Conservation (phyloP, 2,888 invertebrate species). For the Drosophila prostipennis region DNA sequence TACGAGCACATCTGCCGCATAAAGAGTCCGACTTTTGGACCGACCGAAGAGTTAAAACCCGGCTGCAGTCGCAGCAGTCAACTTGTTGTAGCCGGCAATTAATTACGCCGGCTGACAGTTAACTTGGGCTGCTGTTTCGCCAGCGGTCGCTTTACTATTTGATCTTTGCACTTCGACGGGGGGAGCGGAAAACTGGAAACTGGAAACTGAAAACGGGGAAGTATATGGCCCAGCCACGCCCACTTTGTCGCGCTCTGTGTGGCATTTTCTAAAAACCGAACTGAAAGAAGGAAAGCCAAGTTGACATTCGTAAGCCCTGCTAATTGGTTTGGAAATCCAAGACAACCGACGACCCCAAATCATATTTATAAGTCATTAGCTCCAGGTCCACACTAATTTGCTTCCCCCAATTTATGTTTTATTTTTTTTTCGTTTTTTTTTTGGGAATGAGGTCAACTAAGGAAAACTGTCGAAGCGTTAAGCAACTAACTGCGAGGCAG, state of each 20-base stretch:
- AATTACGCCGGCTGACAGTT: conserved; percentile 76
- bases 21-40: conserved; percentile 60
- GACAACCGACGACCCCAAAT: conserved; percentile 23
- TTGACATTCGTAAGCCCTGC: conserved; percentile 60
- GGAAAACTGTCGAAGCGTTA: conserved; percentile 76
- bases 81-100: conserved; percentile 65
- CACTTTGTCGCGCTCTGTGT: conserved; percentile 24
- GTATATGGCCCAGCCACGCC: conserved; percentile 33
- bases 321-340: conserved; percentile 64
- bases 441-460: conserved; percentile 60
- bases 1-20: conserved; percentile 79
- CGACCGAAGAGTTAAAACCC: conserved; percentile 32
- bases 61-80: conserved; percentile 40
- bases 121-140: conserved; percentile 47
- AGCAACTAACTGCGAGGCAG: conserved; percentile 57
- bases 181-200: conserved; percentile 29
- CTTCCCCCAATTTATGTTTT: conserved; percentile 3
- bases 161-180: conserved; percentile 78
- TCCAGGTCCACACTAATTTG: conserved; percentile 61
- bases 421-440: conserved; percentile 4
- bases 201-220: conserved; percentile 10
- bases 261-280: conserved; percentile 40
- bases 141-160: conserved; percentile 72
- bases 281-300: conserved; percentile 18
- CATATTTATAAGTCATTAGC: conserved; percentile 64